These are phyloP conservation scores for Hylaeus volcanicus DNA, from an alignment of 1,140 invertebrate species.

Conservation along the genomic window DNA sequence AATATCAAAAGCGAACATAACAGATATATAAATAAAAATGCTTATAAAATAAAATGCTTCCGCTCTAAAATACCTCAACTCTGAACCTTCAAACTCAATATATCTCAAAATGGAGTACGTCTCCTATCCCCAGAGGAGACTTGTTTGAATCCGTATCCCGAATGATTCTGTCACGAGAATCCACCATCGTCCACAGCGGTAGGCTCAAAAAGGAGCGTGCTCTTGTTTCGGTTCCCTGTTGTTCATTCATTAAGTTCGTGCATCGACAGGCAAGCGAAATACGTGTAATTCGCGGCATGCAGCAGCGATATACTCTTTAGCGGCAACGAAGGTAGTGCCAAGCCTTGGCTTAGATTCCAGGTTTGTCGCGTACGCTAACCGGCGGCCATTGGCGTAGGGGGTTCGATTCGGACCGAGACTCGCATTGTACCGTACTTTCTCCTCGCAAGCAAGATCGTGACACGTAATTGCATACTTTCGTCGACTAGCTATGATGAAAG, in stretches of 20 bases:
- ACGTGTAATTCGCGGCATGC: background rate
- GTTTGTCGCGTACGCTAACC: slow-evolving; percentile 54
- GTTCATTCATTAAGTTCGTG: slow-evolving; percentile 26
- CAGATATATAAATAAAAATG: no score
- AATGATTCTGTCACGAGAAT: no score
- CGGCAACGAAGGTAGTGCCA: slow-evolving; percentile 19
- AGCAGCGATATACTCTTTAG: slow-evolving; percentile 14
- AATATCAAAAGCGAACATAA: no score
- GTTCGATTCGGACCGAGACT: slow-evolving; percentile 5
- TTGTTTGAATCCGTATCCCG: no score
- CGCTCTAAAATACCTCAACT: no score
- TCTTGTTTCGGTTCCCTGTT: background rate
- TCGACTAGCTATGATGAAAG: slow-evolving; percentile 31
- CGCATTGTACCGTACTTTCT: slow-evolving; percentile 37
- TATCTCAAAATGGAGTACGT: no score
- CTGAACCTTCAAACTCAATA: no score
- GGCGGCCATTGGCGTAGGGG: slow-evolving; percentile 45
- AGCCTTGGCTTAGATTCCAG: slow-evolving; percentile 70
- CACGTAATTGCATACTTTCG: slow-evolving; percentile 50
- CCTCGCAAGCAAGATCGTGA: slow-evolving; percentile 31
- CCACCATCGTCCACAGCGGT: no score
- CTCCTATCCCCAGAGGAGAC: no score
- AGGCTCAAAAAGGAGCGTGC: no score
- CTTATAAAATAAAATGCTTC: no score
- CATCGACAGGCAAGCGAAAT: no score